phyloP scores from a whole-genome alignment of 2,113 vertebrate genomes.

The Alouatta palliata region DNA sequence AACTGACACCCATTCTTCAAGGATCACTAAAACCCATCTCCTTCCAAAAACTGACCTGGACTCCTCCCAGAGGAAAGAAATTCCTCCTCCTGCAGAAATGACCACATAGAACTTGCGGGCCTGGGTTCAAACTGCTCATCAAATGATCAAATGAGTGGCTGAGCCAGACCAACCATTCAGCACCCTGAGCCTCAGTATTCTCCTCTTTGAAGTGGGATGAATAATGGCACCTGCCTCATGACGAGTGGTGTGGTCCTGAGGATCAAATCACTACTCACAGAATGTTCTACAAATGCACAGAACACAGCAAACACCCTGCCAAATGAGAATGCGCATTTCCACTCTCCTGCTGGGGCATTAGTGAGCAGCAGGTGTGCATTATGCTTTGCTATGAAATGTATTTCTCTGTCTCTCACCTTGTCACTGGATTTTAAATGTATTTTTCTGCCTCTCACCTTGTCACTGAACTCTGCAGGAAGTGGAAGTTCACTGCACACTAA shows the following conservation, averaged over 20 bases:
- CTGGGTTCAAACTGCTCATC: background rate
- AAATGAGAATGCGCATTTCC: accelerated
- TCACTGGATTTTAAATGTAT: background rate
- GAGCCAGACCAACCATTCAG: background rate
- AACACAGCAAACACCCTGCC: background rate
- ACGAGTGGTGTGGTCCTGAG: background rate
- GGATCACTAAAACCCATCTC: background rate
- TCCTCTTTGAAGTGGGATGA: background rate
- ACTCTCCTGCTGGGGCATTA: background rate
- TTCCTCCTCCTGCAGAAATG: background rate
- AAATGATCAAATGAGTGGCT: background rate
- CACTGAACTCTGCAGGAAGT: background rate
- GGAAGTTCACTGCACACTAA: background rate
- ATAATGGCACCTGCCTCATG: background rate
- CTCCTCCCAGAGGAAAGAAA: no score
- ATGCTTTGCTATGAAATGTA: background rate
- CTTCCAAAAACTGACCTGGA: background rate
- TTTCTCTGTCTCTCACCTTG: background rate
- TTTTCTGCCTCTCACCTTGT: background rate
- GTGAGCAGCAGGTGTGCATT: background rate
- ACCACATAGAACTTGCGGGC: background rate
- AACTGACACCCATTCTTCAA: background rate
- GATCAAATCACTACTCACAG: background rate
- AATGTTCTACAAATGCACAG: background rate
- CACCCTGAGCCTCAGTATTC: background rate